These are phyloP conservation scores for Hippocampus barbouri DNA, from an alignment of 2,113 vertebrate species.

Conservation along the genomic window DNA sequence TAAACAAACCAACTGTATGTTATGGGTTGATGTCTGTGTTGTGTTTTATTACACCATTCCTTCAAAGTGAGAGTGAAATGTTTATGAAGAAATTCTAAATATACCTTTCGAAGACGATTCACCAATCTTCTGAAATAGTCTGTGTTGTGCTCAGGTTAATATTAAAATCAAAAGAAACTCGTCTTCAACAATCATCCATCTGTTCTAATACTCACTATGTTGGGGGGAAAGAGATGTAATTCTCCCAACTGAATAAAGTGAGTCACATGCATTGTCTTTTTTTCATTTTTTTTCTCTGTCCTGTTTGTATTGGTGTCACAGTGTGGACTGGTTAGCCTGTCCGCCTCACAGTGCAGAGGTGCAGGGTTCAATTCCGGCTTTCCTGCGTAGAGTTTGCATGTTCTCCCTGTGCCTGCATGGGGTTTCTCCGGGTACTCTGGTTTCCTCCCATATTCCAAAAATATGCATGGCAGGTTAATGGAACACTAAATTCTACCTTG, in stretches of 20 bases:
- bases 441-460: too few relatives aligned
- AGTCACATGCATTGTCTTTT: neutral
- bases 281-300: too few relatives aligned
- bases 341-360: too few relatives aligned
- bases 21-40: neutral
- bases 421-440: too few relatives aligned
- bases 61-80: neutral
- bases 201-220: neutral
- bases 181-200: neutral
- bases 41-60: neutral
- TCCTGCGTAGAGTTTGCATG: too few relatives aligned
- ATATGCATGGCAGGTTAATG: too few relatives aligned
- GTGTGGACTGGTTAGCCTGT: too few relatives aligned
- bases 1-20: neutral
- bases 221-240: too few relatives aligned
- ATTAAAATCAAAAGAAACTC: neutral
- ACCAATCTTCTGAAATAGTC: neutral
- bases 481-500: too few relatives aligned
- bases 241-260: neutral
- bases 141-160: neutral
- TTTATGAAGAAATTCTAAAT: neutral
- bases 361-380: too few relatives aligned
- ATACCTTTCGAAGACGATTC: neutral
- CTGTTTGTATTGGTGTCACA: too few relatives aligned
- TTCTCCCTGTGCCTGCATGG: too few relatives aligned